These are phyloP conservation scores for Eupithecia vulgata DNA, from an alignment of 2,888 invertebrate genomes.

Conservation along the genomic window DNA sequence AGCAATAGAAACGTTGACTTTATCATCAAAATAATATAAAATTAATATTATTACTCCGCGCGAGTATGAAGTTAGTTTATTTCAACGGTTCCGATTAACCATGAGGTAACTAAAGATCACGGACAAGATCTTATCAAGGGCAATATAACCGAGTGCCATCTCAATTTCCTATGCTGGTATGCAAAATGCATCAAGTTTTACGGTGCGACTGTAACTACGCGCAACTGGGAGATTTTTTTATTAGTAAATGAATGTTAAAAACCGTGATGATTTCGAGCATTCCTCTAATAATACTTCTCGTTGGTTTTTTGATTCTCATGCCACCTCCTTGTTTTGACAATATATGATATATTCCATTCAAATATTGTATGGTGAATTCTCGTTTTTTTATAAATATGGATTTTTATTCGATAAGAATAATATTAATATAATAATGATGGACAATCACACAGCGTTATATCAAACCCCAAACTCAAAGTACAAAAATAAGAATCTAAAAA, in stretches of 20 bases:
- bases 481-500: no score
- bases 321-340: not conserved
- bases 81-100: constrained; percentile 8
- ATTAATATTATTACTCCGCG: not conserved
- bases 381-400: no score
- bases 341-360: no score
- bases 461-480: no score
- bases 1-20: not conserved
- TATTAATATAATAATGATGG: no score
- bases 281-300: no score
- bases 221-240: constrained; percentile 1
- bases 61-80: constrained; percentile 8
- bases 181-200: constrained; percentile 40
- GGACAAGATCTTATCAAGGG: constrained; percentile 27
- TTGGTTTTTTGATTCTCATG: not conserved
- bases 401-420: no score
- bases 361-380: no score
- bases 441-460: no score
- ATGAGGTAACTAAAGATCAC: constrained; percentile 8
- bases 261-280: no score
- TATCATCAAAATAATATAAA: not conserved
- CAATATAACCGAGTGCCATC: constrained; percentile 27
- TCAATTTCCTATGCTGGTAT: constrained; percentile 42
- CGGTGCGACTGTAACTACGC: constrained; percentile 21
- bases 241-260: not conserved